Conservation (phyloP, 2,797 vertebrate species). For the Peromyscus nudipes region DNA sequence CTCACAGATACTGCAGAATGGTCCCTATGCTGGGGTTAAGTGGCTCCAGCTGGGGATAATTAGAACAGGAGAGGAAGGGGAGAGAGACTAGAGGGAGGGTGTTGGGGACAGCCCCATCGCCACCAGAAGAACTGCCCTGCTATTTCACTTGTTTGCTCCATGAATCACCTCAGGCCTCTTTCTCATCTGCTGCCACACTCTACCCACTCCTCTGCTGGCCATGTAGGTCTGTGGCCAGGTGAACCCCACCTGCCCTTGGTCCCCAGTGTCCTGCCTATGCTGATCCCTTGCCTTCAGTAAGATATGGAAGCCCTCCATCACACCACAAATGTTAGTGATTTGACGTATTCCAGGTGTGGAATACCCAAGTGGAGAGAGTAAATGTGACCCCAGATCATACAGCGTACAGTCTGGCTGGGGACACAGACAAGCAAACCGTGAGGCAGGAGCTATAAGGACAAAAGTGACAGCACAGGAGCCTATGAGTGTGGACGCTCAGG, state of each 20-base stretch:
- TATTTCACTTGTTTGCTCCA: constrained; percentile 34
- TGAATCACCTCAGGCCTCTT: neutral
- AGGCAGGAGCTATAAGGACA: neutral
- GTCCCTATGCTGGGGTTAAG: constrained; percentile 56
- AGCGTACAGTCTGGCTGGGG: neutral
- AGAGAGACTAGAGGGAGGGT: neutral
- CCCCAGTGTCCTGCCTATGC: neutral
- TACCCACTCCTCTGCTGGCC: neutral
- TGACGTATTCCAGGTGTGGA: neutral
- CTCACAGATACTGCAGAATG: constrained; percentile 42
- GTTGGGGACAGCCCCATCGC: neutral
- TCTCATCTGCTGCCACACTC: neutral
- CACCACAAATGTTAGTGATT: constrained; percentile 37
- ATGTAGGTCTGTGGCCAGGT: neutral
- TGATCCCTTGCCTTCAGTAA: neutral
- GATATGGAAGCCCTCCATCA: neutral
- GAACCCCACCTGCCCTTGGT: neutral
- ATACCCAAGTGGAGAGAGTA: neutral
- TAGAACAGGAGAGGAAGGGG: constrained; percentile 8
- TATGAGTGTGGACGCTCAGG: neutral
- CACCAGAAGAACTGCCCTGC: constrained; percentile 48
- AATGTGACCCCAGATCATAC: neutral
- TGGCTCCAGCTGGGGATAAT: constrained; percentile 77
- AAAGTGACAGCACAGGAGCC: neutral
- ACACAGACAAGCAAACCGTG: neutral